Evolutionary conservation across 2,113 vertebrate genomes (phyloP), one percentile per base, ranked within the genome.

Genomic region (Galemys pyrenaicus): DNA sequence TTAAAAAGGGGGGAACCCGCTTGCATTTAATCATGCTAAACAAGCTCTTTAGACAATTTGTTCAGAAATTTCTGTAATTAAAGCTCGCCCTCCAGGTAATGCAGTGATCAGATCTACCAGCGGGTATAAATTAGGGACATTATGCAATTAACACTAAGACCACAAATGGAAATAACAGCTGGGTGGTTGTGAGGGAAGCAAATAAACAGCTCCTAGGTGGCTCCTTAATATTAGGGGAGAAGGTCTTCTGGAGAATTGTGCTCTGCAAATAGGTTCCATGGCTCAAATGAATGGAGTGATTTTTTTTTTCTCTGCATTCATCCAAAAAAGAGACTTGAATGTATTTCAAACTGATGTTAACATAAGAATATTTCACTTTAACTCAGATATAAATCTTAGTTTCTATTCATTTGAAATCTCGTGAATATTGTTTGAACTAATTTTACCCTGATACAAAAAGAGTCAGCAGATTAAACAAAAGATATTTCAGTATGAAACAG

Each of bases 81-180:
- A 98, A 98, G 96, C 93, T 97, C 97, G 97, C 98, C 98, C 98
- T 98, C 98, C 97, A 98, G 98, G 98, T 98, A 98, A 98, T 98
- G 96, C 68, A 96, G 95, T 97, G 98, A 98, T 98, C 98, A 98
- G 97, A 98, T 98, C 98, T 98, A 98, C 98, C 98, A 98, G 97
- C 32, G 87, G 98, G 97, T 98, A 98, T 98, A 98, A 98, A 99
- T 98, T 98, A 98, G 96, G 98, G 97, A 98, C 97, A 98, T 98
- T 98, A 98, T 98, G 94, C 96, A 98, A 98, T 98, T 98, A 99
- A 96, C 95, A 96, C 94, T 96, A 97, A 98, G 97, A 98, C 98
- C 98, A 98, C 97, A 98, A 98, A 97, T 97, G 95, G 95, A 98
- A 98, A 93, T 79, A 98, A 97, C 98, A 98, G 98, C 98, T 98